Percentiles rank a stretch among this genome's conserved stretches.
Evolutionary conservation across 2,888 invertebrate genomes (phyloP).

Genomic region (Hesperia comma): DNA sequence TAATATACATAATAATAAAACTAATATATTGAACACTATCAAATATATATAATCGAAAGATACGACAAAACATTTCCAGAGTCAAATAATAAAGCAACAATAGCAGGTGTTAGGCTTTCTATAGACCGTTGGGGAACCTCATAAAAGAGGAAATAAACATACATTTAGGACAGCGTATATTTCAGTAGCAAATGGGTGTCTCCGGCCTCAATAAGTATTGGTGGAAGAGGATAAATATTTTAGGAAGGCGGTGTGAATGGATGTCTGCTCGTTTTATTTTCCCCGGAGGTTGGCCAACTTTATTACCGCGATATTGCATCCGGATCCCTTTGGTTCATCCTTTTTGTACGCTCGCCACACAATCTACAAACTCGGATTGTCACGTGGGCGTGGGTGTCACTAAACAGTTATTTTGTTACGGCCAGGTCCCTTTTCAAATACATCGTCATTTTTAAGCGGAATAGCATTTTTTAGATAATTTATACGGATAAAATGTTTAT

Average conservation of each 20-base stretch:
- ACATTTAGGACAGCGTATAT: slow-evolving; percentile 36
- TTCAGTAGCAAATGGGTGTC: slow-evolving; percentile 43
- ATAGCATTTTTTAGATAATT: not conserved
- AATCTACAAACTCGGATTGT: not conserved
- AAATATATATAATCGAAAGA: not conserved
- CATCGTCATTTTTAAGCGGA: not conserved
- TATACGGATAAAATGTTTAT: no score
- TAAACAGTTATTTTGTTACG: slow-evolving; percentile 21
- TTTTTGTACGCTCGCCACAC: slow-evolving; percentile 50
- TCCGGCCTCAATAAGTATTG: slow-evolving; percentile 36
- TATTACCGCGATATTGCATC: slow-evolving; percentile 63
- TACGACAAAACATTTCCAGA: not conserved
- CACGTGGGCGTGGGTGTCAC: slow-evolving; percentile 28
- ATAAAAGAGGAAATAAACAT: slow-evolving; percentile 33
- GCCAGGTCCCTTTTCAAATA: not conserved
- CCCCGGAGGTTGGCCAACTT: slow-evolving; percentile 61
- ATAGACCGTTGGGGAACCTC: slow-evolving; percentile 5
- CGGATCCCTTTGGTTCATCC: slow-evolving; percentile 45
- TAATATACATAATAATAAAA: not conserved
- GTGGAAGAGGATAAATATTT: slow-evolving; percentile 63
- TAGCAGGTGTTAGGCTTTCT: slow-evolving; percentile 12
- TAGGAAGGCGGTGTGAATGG: slow-evolving; percentile 78
- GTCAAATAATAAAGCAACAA: slow-evolving; percentile 11
- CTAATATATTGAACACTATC: not conserved
- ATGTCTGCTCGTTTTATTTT: slow-evolving; percentile 64